Evolutionary conservation across 1,140 invertebrate species (phyloP), one percentile per base, ranked within the genome.

Genomic region (Platyscapa corneri): DNA sequence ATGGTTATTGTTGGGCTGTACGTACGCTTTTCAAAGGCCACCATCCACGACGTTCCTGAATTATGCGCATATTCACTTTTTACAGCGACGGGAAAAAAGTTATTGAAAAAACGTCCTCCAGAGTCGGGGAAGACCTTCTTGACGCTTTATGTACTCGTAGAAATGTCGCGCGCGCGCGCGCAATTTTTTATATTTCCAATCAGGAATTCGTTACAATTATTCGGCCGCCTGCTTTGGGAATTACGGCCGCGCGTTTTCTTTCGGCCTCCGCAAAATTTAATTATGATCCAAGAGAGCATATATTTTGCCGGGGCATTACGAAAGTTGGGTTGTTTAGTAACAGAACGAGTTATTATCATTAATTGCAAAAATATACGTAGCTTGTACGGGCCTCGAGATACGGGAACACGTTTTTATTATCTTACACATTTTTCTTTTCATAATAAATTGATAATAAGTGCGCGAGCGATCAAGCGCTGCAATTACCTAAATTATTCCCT

Each of bases 31-130:
- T 77, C 67, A 46, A 83, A 77, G 14, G 8, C 56, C 37, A 18
- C 37, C 75, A 23, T 65, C 60, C 39, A 74, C 49, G 30, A n/a
- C 1, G 46, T 23, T 78, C n/a, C 76, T 79, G 49, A 79, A 84
- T 79, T 79, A 84, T 72, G 76, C 46, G 42, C 65, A 67, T 72
- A 79, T 84, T 84, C 82, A 70, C n/a, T 76, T 78, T 78, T 42
- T 78, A 82, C 82, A 65, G 49, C 70, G 42, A 49, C 82, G 8
- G 82, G 2, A 32, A 84, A 75, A 67, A 49, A 64, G 30, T 27
- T 34, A 46, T 67, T 39, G 42, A 67, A 81, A 70, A 30, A 81
- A 67, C 32, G 32, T 16, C 14, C 39, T 53, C 20, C 46, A 20
- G 30, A 75, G 74, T 75, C 42, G 46, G 39, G 8, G 37, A 49